Conservation (phyloP, 2,888 invertebrate species). For the Sphaerophoria rueppellii region DNA sequence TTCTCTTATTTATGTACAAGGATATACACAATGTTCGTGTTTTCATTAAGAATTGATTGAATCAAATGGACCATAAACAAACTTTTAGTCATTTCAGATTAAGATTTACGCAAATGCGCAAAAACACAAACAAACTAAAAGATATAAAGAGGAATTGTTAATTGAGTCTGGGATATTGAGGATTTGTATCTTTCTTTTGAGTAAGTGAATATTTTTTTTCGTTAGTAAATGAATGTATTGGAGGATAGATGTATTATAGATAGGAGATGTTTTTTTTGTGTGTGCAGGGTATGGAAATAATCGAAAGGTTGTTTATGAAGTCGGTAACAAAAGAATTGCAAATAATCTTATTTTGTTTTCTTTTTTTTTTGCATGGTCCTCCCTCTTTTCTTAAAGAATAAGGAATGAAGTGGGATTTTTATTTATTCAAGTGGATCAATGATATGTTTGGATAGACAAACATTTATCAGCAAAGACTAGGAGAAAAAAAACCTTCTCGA, state of each 20-base stretch:
- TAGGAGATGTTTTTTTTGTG: neutral
- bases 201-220: slow-evolving; percentile 2
- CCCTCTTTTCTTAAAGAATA: no score
- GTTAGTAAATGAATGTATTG: no score
- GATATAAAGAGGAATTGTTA: slow-evolving; percentile 28
- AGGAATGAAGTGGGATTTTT: slow-evolving; percentile 9
- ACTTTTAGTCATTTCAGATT: slow-evolving; percentile 32
- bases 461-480: neutral
- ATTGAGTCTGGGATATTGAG: slow-evolving; percentile 29
- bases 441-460: slow-evolving; percentile 6
- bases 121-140: slow-evolving; percentile 18
- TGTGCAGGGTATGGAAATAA: neutral
- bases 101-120: neutral
- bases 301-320: slow-evolving; percentile 21
- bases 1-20: neutral
- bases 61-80: slow-evolving; percentile 56
- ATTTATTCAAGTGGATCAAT: slow-evolving; percentile 39
- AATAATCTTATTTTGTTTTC: slow-evolving; percentile 28
- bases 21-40: slow-evolving; percentile 4
- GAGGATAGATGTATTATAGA: neutral
- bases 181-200: neutral
- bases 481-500: neutral
- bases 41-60: slow-evolving; percentile 54
- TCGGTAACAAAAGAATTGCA: slow-evolving; percentile 29
- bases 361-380: neutral